Percentiles rank a stretch among this genome's conserved stretches.
Evolutionary conservation across 2,113 vertebrate species (phyloP).

Genomic region (Macquaria ambigua): DNA sequence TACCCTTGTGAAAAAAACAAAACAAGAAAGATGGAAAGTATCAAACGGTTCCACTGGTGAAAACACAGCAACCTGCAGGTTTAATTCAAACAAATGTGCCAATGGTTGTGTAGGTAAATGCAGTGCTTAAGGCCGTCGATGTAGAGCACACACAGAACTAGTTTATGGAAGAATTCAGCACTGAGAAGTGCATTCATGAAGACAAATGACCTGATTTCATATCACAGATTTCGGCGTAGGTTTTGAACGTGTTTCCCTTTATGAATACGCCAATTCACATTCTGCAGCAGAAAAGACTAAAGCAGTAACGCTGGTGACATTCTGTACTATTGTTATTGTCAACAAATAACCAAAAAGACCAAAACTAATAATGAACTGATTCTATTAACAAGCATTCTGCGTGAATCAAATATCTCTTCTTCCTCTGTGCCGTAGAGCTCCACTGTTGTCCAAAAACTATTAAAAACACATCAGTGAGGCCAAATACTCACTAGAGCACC

Average conservation of each 20-base stretch:
- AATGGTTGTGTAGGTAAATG: conserved; percentile 29
- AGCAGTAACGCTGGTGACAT: not conserved
- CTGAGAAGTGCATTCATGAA: not conserved
- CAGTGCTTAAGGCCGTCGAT: conserved; percentile 43
- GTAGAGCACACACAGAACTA: not conserved
- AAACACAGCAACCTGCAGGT: conserved; percentile 38
- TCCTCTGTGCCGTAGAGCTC: not conserved
- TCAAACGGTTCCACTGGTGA: conserved; percentile 44
- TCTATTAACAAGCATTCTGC: not conserved
- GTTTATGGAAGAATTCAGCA: conserved; percentile 21
- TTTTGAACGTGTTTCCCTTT: not conserved
- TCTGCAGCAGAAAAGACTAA: not conserved
- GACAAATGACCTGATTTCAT: conserved; percentile 9
- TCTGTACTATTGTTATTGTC: not conserved
- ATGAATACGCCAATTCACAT: not conserved
- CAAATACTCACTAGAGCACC: too few relatives aligned
- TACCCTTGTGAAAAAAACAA: conserved; percentile 10
- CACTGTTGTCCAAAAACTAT: too few relatives aligned
- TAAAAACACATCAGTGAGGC: too few relatives aligned
- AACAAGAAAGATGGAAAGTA: conserved; percentile 16
- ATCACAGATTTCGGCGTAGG: not conserved
- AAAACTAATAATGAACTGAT: not conserved
- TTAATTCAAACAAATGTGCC: conserved; percentile 50
- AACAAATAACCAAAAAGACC: conserved; percentile 2
- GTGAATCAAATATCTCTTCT: too few relatives aligned